Evolutionary conservation across 2,797 vertebrate genomes (phyloP).

Genomic region (Gymnopithys bicolor): DNA sequence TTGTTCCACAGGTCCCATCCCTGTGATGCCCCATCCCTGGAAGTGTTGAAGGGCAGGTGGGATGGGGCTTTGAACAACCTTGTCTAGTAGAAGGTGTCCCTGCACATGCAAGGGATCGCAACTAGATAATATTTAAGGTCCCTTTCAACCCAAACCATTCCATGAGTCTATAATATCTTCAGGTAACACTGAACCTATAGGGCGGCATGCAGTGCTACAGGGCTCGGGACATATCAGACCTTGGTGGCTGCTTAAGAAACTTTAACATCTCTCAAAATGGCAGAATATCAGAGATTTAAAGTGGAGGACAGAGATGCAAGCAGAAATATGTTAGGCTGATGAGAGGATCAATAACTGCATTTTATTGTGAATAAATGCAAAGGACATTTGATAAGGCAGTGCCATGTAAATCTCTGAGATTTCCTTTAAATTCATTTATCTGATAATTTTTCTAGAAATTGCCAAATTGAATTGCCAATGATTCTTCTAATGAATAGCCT

Average conservation of each 20-base stretch:
- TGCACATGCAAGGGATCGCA: neutral
- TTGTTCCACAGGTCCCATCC: neutral
- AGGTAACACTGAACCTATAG: rapidly evolving
- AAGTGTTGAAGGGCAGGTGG: neutral
- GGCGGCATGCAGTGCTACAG: rapidly evolving
- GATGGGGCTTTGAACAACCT: neutral
- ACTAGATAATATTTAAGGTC: neutral
- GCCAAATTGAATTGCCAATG: neutral
- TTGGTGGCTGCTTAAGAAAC: neutral
- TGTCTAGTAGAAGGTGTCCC: neutral
- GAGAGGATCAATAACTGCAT: neutral
- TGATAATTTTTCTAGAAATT: constrained; percentile 3
- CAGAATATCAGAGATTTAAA: neutral
- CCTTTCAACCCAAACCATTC: neutral
- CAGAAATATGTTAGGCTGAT: neutral
- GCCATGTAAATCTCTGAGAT: neutral
- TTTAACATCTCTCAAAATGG: neutral
- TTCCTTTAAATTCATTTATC: neutral
- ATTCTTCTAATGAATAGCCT: neutral
- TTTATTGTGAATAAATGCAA: neutral
- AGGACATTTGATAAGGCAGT: neutral
- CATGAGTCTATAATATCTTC: neutral
- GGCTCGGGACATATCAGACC: neutral
- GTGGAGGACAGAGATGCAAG: neutral
- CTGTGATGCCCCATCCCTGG: neutral